These are phyloP conservation scores for Bos javanicus DNA, from an alignment of 2,113 vertebrate genomes.

Conservation along the genomic window DNA sequence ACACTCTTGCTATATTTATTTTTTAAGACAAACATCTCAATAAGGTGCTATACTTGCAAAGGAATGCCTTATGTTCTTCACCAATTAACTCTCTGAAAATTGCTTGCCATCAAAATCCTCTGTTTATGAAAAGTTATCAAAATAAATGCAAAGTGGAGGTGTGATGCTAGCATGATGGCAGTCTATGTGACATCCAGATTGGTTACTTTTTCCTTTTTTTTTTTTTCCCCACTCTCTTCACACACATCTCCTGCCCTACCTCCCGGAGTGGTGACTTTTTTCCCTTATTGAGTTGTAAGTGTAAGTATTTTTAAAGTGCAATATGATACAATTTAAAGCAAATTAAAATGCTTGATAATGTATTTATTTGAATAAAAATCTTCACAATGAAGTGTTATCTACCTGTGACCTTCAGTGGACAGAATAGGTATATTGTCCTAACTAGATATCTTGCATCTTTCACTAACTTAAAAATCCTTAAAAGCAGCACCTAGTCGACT, in stretches of 20 bases:
- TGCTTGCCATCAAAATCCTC: background rate
- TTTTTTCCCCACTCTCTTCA: background rate
- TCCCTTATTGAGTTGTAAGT: background rate
- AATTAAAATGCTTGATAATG: background rate
- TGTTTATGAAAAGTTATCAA: background rate
- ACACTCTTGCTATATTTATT: background rate
- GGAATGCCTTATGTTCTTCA: background rate
- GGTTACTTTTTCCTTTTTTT: background rate
- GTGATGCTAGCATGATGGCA: background rate
- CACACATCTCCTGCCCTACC: rapidly evolving
- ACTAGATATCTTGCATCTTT: background rate
- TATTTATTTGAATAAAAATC: background rate
- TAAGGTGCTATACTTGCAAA: background rate
- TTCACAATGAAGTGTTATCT: background rate
- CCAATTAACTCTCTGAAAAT: background rate
- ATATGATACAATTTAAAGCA: background rate
- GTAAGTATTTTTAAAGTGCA: background rate
- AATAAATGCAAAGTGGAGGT: background rate
- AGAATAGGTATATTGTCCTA: background rate
- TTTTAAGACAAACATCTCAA: background rate
- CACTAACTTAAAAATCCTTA: background rate
- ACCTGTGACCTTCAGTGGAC: background rate
- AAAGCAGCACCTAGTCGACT: background rate
- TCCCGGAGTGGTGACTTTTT: background rate
- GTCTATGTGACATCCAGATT: background rate